These are phyloP conservation scores for Lycodopsis pacificus DNA, from an alignment of 2,797 vertebrate species.

Conservation along the genomic window DNA sequence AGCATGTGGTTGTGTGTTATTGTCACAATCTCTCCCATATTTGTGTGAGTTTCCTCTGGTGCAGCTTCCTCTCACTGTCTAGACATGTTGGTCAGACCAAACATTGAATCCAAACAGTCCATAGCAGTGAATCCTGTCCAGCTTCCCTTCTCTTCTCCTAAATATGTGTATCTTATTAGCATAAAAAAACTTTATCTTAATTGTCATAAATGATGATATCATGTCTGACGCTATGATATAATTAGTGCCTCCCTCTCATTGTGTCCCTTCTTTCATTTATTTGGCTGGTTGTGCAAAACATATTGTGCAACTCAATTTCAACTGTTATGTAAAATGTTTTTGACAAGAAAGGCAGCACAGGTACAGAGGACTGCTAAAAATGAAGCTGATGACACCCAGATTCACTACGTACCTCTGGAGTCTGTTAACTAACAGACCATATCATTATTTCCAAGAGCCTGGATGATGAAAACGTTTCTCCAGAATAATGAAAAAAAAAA, in stretches of 20 bases:
- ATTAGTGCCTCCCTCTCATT: not conserved
- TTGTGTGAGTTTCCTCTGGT: constrained; percentile 9
- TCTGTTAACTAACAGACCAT: not conserved
- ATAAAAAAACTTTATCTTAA: not conserved
- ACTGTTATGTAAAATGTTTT: not conserved
- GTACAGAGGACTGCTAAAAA: not conserved
- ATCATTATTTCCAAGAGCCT: not conserved
- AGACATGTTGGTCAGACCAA: constrained; percentile 9
- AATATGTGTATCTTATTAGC: not conserved
- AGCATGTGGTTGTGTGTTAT: constrained; percentile 17
- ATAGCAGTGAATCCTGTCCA: not conserved
- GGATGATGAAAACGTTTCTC: not conserved
- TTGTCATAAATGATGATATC: not conserved
- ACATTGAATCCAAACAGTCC: not conserved
- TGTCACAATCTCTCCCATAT: not conserved
- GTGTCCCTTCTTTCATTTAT: not conserved
- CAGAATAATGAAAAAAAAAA: not conserved
- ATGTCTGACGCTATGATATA: not conserved
- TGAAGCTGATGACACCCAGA: not conserved
- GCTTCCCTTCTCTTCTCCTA: not conserved
- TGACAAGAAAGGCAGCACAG: not conserved
- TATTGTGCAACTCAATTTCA: not conserved
- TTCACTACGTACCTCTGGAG: not conserved
- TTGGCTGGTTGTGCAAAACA: not conserved
- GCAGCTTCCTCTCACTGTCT: constrained; percentile 13